These are phyloP conservation scores for Zaprionus kolodkinae DNA, from an alignment of 1,140 invertebrate species.

Conservation along the genomic window DNA sequence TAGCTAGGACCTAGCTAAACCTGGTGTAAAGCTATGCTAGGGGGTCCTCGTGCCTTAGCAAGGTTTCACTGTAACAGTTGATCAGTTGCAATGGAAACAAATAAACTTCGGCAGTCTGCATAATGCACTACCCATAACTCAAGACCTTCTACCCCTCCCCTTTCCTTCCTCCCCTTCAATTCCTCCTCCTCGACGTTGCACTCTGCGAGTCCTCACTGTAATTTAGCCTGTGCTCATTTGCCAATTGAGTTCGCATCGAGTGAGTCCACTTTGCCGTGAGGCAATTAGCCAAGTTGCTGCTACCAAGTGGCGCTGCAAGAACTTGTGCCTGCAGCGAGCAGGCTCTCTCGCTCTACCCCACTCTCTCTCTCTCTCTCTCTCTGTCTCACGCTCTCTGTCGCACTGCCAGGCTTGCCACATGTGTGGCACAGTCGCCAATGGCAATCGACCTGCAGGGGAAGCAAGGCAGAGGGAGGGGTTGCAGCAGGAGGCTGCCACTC, in stretches of 20 bases:
- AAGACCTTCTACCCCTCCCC: too few relatives aligned
- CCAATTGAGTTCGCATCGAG: neutral
- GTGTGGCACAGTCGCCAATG: slow-evolving; percentile 62
- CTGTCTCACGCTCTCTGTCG: neutral
- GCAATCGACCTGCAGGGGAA: slow-evolving; percentile 57
- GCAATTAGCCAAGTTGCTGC: slow-evolving; percentile 8
- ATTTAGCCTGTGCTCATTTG: neutral
- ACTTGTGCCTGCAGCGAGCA: slow-evolving; percentile 1
- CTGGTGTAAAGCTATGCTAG: too few relatives aligned
- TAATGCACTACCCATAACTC: too few relatives aligned
- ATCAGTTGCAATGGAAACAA: too few relatives aligned
- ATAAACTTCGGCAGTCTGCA: too few relatives aligned
- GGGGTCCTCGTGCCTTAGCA: too few relatives aligned
- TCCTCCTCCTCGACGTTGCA: too few relatives aligned
- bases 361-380: neutral
- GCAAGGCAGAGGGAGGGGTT: neutral
- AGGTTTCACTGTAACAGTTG: too few relatives aligned
- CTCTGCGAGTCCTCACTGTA: neutral
- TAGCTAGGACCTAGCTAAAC: too few relatives aligned
- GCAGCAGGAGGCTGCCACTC: slow-evolving; percentile 21
- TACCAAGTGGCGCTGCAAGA: neutral
- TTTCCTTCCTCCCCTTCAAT: too few relatives aligned
- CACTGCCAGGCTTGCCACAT: slow-evolving; percentile 40
- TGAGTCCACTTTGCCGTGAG: slow-evolving; percentile 1
- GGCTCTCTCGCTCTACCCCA: neutral